Conservation (phyloP, 1,140 invertebrate species). For the Ostrea denselamellosa region DNA sequence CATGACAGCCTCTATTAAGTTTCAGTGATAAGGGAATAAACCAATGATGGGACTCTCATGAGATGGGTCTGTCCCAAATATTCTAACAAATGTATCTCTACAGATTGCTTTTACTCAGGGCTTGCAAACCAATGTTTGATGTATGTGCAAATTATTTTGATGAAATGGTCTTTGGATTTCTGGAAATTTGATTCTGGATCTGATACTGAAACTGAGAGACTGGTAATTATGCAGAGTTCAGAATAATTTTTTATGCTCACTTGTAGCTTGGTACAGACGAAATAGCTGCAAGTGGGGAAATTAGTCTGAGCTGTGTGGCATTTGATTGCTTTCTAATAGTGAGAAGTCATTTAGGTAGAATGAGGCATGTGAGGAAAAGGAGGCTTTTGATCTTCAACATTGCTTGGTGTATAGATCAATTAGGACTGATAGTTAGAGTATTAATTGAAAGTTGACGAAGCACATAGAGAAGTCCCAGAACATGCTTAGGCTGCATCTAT, state of each 20-base stretch:
- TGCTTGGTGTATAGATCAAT: not conserved
- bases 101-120: not conserved
- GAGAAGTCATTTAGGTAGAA: not conserved
- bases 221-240: not conserved
- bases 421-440: not conserved
- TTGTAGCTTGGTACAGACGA: not conserved
- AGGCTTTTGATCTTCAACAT: not conserved
- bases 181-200: not conserved
- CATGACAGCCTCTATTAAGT: not conserved
- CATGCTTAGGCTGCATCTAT: not conserved
- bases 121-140: not conserved
- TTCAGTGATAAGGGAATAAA: not conserved
- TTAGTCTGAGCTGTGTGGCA: not conserved
- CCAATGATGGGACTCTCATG: not conserved
- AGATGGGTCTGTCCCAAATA: not conserved
- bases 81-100: not conserved
- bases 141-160: slow-evolving; percentile 9
- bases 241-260: not conserved
- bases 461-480: not conserved
- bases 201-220: not conserved
- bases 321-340: not conserved
- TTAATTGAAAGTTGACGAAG: not conserved
- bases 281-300: not conserved
- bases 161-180: not conserved
- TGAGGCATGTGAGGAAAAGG: not conserved